These are phyloP conservation scores for Monodelphis domestica DNA, from an alignment of 2,797 vertebrate genomes.

Conservation along the genomic window DNA sequence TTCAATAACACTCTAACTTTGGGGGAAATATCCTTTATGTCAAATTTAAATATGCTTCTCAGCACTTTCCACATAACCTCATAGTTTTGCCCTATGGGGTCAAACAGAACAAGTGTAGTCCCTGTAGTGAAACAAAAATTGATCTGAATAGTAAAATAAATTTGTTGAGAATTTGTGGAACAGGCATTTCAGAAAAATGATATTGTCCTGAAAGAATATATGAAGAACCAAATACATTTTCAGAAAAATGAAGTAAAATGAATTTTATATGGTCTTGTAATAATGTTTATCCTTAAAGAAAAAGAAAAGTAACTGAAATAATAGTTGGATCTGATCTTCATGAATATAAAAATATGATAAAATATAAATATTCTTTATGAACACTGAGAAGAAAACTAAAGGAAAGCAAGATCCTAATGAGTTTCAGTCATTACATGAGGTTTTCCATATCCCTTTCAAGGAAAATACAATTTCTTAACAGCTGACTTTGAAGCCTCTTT, in stretches of 20 bases:
- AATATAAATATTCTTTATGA: background rate
- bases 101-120: background rate
- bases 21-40: background rate
- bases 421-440: background rate
- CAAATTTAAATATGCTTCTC: background rate
- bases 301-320: slow-evolving; percentile 13
- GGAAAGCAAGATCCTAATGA: background rate
- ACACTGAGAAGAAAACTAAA: background rate
- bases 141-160: background rate
- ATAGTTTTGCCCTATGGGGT: background rate
- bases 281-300: background rate
- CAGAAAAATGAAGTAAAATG: background rate
- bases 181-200: background rate
- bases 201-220: background rate
- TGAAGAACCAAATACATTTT: background rate
- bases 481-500: background rate
- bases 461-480: background rate
- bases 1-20: background rate
- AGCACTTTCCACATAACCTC: background rate
- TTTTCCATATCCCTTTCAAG: background rate
- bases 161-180: background rate
- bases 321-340: background rate
- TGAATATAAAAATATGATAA: background rate
- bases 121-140: background rate
- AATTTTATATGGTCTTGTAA: background rate